Base-by-base conservation (phyloP, 2,113 vertebrate species). In the Desmodus rotundus region DNA sequence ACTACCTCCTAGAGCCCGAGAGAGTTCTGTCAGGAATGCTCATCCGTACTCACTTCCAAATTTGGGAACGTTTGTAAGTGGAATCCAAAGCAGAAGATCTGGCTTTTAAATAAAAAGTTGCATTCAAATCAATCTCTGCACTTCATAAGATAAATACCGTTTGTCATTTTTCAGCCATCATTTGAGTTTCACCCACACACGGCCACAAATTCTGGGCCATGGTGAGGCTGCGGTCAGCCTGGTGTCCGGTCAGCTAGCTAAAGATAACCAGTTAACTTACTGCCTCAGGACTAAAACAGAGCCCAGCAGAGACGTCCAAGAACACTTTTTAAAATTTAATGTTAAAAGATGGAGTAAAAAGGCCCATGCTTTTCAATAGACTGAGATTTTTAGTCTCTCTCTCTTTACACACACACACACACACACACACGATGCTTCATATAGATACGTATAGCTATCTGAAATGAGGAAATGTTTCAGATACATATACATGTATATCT, bases 221-320 rank as follows among this genome's bases (percentile, higher is more conserved):
- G 38, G 72, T 12, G 45, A 88, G 58, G 50, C 54, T 94, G 87
- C 0, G 8, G 93, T 97, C 47, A 93, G 76, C 72, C 45, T 28
- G 65, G 72, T 95, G 65, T 83, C 96, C 52, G 85, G 93, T 68
- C 87, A 95, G 67, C 31, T 26, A 56, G 82, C 86, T 97, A 97
- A 97, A 98, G 98, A 95, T 81, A 96, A 93, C 45, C 93, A 0
- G 20, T 38, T 97, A 89, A 56, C 77, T 67, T 11, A 52, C 33
- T 74, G 93, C 86, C 33, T 96, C 65, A 45, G 70, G 28, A 88
- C 36, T 54, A 28, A 94, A 96, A 83, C 1, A 36, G 61, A 95
- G 36, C 16, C 74, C 1, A 0, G 28, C 16, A 87, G 68, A 95
- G 31, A 3, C 96, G 10, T 78, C 86, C n/a, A 95, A 87, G 91